These are phyloP conservation scores for Synaphobranchus kaupii DNA, from an alignment of 2,797 vertebrate genomes.

Conservation along the genomic window DNA sequence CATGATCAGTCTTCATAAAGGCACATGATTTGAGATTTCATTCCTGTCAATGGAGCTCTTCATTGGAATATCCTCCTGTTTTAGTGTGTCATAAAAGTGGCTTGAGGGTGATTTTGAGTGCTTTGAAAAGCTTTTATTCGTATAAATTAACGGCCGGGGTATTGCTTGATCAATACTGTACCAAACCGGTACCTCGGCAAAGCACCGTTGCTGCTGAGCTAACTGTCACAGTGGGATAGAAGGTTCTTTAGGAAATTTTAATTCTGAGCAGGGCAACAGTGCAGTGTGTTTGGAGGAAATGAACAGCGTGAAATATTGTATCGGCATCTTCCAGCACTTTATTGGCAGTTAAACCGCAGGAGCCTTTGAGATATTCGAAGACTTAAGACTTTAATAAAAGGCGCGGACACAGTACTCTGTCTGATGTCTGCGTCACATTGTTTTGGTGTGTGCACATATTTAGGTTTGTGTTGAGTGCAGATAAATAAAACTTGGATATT, in stretches of 20 bases:
- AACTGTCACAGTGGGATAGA: background rate
- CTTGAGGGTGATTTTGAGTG: background rate
- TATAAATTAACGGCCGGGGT: background rate
- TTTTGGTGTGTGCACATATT: constrained; percentile 36
- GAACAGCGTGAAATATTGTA: background rate
- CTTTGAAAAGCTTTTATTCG: background rate
- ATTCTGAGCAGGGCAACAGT: background rate
- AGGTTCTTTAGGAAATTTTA: background rate
- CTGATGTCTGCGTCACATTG: constrained; percentile 21
- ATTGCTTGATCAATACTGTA: background rate
- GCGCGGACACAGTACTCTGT: background rate
- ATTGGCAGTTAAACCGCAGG: background rate
- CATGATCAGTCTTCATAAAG: background rate
- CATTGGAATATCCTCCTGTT: background rate
- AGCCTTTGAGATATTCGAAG: background rate
- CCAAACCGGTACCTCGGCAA: background rate
- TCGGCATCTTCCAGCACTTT: background rate
- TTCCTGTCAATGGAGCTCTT: background rate
- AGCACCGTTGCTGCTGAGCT: background rate
- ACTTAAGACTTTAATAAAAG: background rate
- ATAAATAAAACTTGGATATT: background rate
- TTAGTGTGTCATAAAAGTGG: background rate
- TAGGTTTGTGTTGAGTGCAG: constrained; percentile 37
- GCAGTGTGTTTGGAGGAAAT: background rate
- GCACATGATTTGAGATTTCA: background rate